Evolutionary conservation across 2,888 invertebrate species (phyloP), one percentile per base, ranked within the genome.

Genomic region (Plagiodera versicolora): DNA sequence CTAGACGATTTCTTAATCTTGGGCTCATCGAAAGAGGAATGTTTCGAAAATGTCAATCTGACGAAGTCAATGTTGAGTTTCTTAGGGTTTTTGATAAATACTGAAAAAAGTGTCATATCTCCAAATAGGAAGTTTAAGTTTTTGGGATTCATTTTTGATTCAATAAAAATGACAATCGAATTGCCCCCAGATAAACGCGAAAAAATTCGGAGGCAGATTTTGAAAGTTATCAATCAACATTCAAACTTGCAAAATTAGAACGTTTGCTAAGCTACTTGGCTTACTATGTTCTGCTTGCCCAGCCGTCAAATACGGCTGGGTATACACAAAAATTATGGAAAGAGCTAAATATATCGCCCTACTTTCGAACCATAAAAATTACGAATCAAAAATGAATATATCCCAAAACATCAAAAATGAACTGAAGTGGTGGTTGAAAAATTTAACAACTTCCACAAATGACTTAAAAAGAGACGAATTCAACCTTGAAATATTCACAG

Each of bases 1-100:
- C 61, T 70, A 45, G 68, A 70, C 52, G 68, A 70, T 49, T 59
- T 67, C 48, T 45, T 70, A 8, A 46, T 68, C 17, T 55, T 66
- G 4, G 62, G 58, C n/a, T 32, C 46, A 44, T 24, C 54, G 35
- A 6, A 14, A 1, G 20, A 32, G 2, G 45, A 54, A 10, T 56
- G 47, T 20, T 11, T 11, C 30, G 57, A 35, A n/a, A 54, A 48
- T 8, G 20, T 47, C 6, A 3, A 10, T 8, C 16, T 45, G 2
- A 19, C 17, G 28, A 32, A n/a, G 16, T 49, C 16, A 10, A 18
- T 50, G 5, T 20, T 62, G 17, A 39, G 2, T 30, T 54, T 20
- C 10, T 18, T 64, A 17, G 61, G 60, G 1, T 64, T 64, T 32
- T 10, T 61, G 1, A 55, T 64, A 5, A 64, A 61, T 47, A 10